phyloP scores from a whole-genome alignment of 2,797 vertebrate species.

The Labeo calbasu region DNA sequence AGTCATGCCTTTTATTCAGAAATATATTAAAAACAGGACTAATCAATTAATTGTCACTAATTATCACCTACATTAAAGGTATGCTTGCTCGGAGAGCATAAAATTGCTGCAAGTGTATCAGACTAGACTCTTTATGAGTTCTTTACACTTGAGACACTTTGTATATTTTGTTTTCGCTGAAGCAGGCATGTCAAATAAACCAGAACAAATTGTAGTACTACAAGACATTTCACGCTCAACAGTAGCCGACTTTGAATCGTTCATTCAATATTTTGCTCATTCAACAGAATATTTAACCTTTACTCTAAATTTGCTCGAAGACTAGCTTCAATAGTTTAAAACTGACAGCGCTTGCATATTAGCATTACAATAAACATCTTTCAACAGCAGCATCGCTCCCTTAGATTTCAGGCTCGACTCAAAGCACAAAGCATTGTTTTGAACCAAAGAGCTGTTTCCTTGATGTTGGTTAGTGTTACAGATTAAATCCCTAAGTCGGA shows the following conservation, averaged over 20 bases:
- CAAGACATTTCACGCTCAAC: neutral
- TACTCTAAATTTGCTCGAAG: neutral
- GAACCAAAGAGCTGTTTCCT: constrained; percentile 19
- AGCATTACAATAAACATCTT: constrained; percentile 11
- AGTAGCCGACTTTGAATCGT: neutral
- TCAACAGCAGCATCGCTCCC: neutral
- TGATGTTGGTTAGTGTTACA: constrained; percentile 4
- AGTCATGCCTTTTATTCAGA: neutral
- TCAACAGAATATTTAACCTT: constrained; percentile 3
- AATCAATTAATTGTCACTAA: neutral
- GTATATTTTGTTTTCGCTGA: neutral
- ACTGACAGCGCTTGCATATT: neutral
- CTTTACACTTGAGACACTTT: constrained; percentile 3
- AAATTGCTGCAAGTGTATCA: neutral
- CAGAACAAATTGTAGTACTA: neutral
- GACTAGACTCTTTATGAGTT: neutral
- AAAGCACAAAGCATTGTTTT: constrained; percentile 3
- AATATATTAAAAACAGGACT: neutral
- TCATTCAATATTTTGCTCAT: constrained; percentile 6
- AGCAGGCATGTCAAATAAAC: neutral
- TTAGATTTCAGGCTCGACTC: neutral
- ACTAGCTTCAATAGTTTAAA: neutral
- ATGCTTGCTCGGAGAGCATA: neutral
- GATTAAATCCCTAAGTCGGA: constrained; percentile 6
- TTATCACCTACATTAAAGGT: constrained; percentile 11